Base-by-base conservation (phyloP, 2,113 vertebrate species). In the Corythaeola cristata region DNA sequence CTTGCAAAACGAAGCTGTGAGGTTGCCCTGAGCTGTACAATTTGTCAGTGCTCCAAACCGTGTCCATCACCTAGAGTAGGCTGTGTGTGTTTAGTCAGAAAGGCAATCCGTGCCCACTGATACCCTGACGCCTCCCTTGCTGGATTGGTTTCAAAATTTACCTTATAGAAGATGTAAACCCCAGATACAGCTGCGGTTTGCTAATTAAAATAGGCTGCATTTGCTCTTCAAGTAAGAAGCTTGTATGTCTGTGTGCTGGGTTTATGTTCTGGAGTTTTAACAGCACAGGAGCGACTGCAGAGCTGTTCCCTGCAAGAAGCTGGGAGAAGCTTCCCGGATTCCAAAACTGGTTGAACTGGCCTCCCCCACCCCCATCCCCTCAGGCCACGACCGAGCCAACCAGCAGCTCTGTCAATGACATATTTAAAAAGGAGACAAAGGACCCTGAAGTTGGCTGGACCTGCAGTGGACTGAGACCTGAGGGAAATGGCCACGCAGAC, bases 1-100 rank as follows among this genome's bases (percentile, higher is more conserved):
- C 24, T 17, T 16, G 3, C 15, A 71, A 86, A 80, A 83, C 4
- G 17, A 33, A 8, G 21, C 26, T 62, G 11, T 3, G 9, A 71
- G 15, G 23, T 17, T 6, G 1, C 3, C 22, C 7, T 8, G 18
- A n/a, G 5, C 18, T 66, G 11, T 5, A 11, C 1, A 3, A 9
- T 66, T 66, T 78, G 18, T 30, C 19, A 8, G 26, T 17, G 6
- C 4, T 69, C 39, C 32, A 39, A 6, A 56, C 3, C 0, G 0
- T 9, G 13, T 72, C 69, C 21, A 63, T 4, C 2, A 10, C 7
- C 11, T 16, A 7, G 8, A 50, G 21, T n/a, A 77, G 28, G 21
- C 14, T 50, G 13, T 32, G 8, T 35, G 19, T 55, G 20, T 8
- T 59, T 39, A 19, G 16, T 62, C 14, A 37, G 23, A 67, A 69